Evolutionary conservation across 2,113 vertebrate species (phyloP).

Genomic region (Pelecanus crispus): DNA sequence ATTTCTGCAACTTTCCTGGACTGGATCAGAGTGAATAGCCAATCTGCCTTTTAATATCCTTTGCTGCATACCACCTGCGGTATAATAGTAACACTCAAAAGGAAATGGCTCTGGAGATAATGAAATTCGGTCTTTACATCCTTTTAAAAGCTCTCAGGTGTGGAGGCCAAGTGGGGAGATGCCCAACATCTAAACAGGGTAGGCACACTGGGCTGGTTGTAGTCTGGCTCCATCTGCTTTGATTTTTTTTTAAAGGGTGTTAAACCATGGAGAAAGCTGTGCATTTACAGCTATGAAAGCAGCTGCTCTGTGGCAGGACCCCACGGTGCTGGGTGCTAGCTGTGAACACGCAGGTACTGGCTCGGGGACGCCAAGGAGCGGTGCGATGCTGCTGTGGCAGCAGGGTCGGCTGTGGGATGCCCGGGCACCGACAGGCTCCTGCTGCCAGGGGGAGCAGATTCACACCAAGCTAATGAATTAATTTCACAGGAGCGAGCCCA

Average conservation of each 20-base stretch:
- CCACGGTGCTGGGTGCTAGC: fast-evolving
- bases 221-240: not conserved
- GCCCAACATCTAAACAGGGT: not conserved
- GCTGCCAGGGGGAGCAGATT: fast-evolving
- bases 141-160: not conserved
- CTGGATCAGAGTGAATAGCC: not conserved
- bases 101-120: not conserved
- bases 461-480: not conserved
- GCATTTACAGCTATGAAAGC: not conserved
- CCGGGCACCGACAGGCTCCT: not conserved
- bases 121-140: not conserved
- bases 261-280: not conserved
- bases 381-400: fast-evolving
- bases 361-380: fast-evolving
- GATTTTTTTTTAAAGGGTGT: not conserved
- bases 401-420: fast-evolving
- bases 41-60: not conserved
- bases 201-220: not conserved
- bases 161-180: not conserved
- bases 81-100: not conserved
- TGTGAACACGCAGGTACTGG: not conserved
- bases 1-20: not conserved
- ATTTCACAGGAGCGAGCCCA: not conserved
- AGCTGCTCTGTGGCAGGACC: not conserved
- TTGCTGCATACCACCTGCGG: not conserved